Evolutionary conservation across 1,140 invertebrate genomes (phyloP), one percentile per base, ranked within the genome.

Genomic region (Proctacanthus coquilletti): DNA sequence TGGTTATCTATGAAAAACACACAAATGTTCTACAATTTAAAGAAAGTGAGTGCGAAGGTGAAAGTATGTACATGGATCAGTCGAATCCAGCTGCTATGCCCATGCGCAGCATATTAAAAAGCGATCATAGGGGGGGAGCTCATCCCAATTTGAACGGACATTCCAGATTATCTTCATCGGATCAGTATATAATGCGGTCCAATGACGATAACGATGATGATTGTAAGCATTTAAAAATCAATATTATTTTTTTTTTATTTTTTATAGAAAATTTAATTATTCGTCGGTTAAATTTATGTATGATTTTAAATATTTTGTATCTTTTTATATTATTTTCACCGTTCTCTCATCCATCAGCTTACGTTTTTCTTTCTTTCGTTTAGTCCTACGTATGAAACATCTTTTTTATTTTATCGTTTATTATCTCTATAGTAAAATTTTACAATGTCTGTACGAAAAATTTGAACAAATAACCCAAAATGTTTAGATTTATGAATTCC

Each of bases 21-120:
- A 70, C 74, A 48, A 91, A 91, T 64, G 84, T 92, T 43, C 69
- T 92, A 45, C 86, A 93, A 62, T 93, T 91, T 68, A 93, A 93
- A 84, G 87, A 92, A 75, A 89, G 87, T 93, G 69, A 87, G 86
- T 88, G 62, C 53, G 57, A 60, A 60, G 57, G 56, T 60, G 56
- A 60, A 53, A 60, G 47, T 57, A 60, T 60, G 56, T 60, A 58
- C 55, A 53, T 56, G 36, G 56, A 60, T 60, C 56, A 60, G 52
- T 55, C 54, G 52, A 60, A 60, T 48, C 56, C 57, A 53, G 58
- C 57, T 51, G 54, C 57, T 51, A 49, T 60, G 56, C 48, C 57
- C 53, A 60, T 60, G 54, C 57, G 57, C 57, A 60, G 54, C 56
- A 52, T 56, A 52, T 52, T 52, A 44, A 60, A 60, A 57, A 42